Evolutionary conservation across 2,113 vertebrate genomes (phyloP).

Genomic region (Chiloscyllium plagiosum): DNA sequence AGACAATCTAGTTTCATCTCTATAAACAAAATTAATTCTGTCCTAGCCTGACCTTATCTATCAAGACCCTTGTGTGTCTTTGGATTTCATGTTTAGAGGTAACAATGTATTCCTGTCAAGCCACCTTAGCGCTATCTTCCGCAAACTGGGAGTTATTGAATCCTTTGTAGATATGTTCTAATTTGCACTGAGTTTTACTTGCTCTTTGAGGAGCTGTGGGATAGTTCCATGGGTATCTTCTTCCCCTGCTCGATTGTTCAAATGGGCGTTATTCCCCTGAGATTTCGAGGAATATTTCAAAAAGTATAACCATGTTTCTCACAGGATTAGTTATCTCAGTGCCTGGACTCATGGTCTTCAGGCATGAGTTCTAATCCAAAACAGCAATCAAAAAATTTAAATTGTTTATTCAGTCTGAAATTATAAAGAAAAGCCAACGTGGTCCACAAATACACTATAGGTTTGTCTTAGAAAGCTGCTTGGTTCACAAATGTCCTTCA

Average conservation of each 20-base stretch:
- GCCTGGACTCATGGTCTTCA: background rate
- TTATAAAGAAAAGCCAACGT: background rate
- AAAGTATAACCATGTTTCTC: background rate
- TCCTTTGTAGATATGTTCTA: no score
- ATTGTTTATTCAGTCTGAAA: background rate
- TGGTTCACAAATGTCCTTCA: background rate
- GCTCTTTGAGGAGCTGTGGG: background rate
- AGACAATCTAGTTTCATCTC: no score
- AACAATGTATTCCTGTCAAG: no score
- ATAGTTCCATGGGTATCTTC: background rate
- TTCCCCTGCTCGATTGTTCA: background rate
- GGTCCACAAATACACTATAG: background rate
- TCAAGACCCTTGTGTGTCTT: no score
- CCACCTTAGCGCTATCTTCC: no score
- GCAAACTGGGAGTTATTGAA: no score
- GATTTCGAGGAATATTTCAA: background rate
- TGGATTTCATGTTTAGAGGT: no score
- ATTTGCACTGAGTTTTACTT: no score
- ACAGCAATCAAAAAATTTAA: background rate
- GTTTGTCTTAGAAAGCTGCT: background rate
- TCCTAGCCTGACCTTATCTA: no score
- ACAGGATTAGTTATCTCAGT: background rate
- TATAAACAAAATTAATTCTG: no score
- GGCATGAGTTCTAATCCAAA: background rate
- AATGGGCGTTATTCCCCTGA: background rate